Base-by-base conservation (phyloP, 2,113 vertebrate species). In the Astur gentilis region DNA sequence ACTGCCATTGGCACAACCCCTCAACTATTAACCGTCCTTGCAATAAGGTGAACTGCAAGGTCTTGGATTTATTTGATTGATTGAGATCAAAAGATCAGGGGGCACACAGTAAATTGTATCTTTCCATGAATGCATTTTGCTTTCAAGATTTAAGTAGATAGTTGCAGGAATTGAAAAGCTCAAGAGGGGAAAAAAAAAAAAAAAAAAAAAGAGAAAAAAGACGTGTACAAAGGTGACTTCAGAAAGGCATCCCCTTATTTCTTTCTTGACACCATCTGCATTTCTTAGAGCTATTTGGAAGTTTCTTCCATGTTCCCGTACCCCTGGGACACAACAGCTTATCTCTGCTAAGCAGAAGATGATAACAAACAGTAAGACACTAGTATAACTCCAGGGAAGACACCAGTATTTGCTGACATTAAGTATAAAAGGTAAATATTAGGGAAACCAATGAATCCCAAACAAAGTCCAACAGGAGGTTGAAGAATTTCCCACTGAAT, bases 11-110 rank as follows among this genome's bases (percentile, higher is more conserved):
- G 49, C 38, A 83, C 72, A 92, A 87, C 49, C 60, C 29, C 40
- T 93, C 89, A 64, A 44, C 85, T 52, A 71, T 71, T 93, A 83
- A 71, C 75, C 0, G 8, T 84, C 78, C 88, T 92, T 75, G 66
- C 34, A 82, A 89, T 20, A 82, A 86, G 87, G 92, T 89, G 85
- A 95, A 91, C 45, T 61, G 62, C 77, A 86, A 91, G 73, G 75
- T 95, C 90, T 85, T 96, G n/a, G 61, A 80, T 92, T 91, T 83
- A 93, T 86, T 93, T 92, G 88, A 96, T 40, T 83, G 87, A 97
- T 40, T 71, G 82, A 93, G 97, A 96, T 93, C 94, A 88, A 92
- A 89, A 96, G 96, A 93, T 79, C 71, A 61, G 61, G 75, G 80
- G 89, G 75, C 78, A 60, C 81, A 70, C 4, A 16, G 34, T 79